Evolutionary conservation across 2,888 invertebrate genomes (phyloP).

Genomic region (Acleris literana): DNA sequence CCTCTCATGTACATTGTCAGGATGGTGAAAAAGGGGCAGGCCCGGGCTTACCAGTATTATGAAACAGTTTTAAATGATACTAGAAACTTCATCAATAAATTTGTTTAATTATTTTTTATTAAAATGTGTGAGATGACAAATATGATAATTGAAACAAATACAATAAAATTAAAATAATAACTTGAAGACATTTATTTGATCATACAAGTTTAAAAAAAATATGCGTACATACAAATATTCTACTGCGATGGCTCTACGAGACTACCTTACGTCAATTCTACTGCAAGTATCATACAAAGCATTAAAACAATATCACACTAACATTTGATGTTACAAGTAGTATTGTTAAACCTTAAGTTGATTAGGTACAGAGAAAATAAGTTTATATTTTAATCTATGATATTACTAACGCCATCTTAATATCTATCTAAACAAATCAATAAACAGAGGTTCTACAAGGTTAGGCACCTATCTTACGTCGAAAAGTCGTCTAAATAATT

Average conservation of each 20-base stretch:
- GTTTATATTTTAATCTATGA: conserved; percentile 21
- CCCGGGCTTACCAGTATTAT: no score
- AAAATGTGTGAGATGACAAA: conserved; percentile 47
- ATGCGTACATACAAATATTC: conserved; percentile 38
- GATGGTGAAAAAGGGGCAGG: no score
- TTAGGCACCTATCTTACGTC: conserved; percentile 17
- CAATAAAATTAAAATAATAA: conserved; percentile 38
- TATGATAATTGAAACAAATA: conserved; percentile 47
- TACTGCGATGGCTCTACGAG: conserved; percentile 22
- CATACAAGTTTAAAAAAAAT: conserved; percentile 33
- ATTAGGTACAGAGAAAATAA: conserved; percentile 33
- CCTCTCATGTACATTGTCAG: no score
- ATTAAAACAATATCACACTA: conserved; percentile 42
- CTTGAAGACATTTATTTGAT: conserved; percentile 32
- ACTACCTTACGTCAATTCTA: conserved; percentile 20
- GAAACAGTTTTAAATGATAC: no score
- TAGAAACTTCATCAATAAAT: conserved; percentile 36
- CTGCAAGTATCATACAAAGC: conserved; percentile 49
- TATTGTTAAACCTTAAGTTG: conserved; percentile 34
- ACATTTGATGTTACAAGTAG: conserved; percentile 46
- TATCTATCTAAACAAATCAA: conserved; percentile 9
- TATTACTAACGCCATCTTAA: conserved; percentile 21
- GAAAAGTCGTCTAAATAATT: conserved; percentile 37
- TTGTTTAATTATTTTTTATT: conserved; percentile 45
- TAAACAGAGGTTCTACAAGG: conserved; percentile 10